phyloP scores from a whole-genome alignment of 2,797 vertebrate species.

The Lateolabrax maculatus region DNA sequence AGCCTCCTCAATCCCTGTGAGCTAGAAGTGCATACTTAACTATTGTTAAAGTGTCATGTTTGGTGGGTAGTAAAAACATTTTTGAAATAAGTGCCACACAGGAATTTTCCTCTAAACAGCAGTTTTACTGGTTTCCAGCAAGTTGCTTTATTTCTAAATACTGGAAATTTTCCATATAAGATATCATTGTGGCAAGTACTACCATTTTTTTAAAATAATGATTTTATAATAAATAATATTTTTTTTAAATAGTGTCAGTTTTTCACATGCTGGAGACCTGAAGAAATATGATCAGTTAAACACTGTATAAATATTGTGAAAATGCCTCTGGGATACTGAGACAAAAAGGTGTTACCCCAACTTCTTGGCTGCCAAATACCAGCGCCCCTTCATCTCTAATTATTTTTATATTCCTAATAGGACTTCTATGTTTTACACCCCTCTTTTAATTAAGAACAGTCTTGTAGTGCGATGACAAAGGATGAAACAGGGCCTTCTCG shows the following conservation, averaged over 20 bases:
- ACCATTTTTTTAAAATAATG: no score
- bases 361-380: not conserved
- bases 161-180: no score
- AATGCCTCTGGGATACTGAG: not conserved
- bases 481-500: constrained; percentile 48
- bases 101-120: not conserved
- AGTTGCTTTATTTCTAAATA: no score
- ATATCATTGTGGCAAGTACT: no score
- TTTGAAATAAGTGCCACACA: not conserved
- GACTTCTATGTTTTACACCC: constrained; percentile 30
- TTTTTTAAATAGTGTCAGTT: not conserved
- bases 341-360: not conserved
- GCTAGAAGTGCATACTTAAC: no score
- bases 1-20: not conserved
- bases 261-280: not conserved
- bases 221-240: no score
- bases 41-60: no score
- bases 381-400: no score
- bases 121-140: not conserved
- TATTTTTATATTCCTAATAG: constrained; percentile 45
- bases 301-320: not conserved
- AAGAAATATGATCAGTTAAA: not conserved
- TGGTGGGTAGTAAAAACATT: no score
- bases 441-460: constrained; percentile 68
- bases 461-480: constrained; percentile 31